phyloP scores from a whole-genome alignment of 2,797 vertebrate genomes.

The Lophius americanus region DNA sequence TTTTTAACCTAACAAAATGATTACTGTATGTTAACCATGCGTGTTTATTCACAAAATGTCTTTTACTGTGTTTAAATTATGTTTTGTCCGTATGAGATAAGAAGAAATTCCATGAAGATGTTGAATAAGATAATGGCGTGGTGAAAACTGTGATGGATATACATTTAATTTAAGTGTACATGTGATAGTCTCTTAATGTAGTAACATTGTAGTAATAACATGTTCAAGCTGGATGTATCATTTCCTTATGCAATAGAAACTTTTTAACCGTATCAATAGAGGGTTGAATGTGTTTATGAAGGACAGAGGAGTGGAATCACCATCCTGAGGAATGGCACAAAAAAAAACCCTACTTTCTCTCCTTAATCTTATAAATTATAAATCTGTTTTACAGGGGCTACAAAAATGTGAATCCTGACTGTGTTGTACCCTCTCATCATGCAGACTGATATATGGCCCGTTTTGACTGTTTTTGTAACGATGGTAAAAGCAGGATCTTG shows the following conservation, averaged over 20 bases:
- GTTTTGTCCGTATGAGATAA: slow-evolving; percentile 44
- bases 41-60: slow-evolving; percentile 53
- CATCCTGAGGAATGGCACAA: slow-evolving; percentile 44
- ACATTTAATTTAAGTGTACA: slow-evolving; percentile 75
- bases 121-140: slow-evolving; percentile 34
- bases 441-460: slow-evolving; percentile 45
- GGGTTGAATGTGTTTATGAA: slow-evolving; percentile 76
- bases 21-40: slow-evolving; percentile 49
- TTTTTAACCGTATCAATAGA: slow-evolving; percentile 52
- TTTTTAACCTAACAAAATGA: slow-evolving; percentile 50
- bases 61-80: slow-evolving; percentile 72
- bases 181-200: slow-evolving; percentile 72
- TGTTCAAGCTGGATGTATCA: slow-evolving; percentile 61
- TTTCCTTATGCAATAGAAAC: slow-evolving; percentile 68
- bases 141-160: slow-evolving; percentile 70
- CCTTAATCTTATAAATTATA: slow-evolving; percentile 21
- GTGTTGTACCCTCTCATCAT: slow-evolving; percentile 48
- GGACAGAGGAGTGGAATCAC: slow-evolving; percentile 43
- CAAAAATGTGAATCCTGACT: slow-evolving; percentile 47
- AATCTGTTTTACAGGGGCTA: slow-evolving; percentile 2
- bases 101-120: slow-evolving; percentile 41
- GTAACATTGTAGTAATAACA: slow-evolving; percentile 69
- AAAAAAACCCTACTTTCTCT: not conserved
- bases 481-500: not conserved
- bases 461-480: slow-evolving; percentile 23